These are phyloP conservation scores for Athene noctua DNA, from an alignment of 2,113 vertebrate species.

Conservation along the genomic window DNA sequence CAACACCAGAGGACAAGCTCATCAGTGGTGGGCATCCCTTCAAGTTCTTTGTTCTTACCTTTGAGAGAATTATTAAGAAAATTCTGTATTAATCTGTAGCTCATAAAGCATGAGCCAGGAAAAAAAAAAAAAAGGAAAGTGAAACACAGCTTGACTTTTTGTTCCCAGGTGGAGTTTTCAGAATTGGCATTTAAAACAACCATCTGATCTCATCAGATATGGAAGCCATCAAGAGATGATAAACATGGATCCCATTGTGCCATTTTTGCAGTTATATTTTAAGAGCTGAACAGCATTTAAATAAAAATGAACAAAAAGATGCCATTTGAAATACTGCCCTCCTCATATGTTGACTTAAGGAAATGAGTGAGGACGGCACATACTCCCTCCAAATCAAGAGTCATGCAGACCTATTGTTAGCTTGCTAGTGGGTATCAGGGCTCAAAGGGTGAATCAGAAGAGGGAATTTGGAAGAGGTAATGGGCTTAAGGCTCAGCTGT, in stretches of 20 bases:
- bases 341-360: neutral
- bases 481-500: neutral
- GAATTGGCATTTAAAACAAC: neutral
- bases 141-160: neutral
- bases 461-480: neutral
- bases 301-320: neutral
- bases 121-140: neutral
- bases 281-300: neutral
- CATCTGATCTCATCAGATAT: slow-evolving; percentile 16
- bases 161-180: neutral
- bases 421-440: neutral
- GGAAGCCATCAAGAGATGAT: neutral
- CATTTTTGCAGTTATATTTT: neutral
- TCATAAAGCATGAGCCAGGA: neutral
- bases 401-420: neutral
- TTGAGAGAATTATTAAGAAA: neutral
- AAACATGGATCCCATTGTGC: neutral
- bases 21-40: neutral
- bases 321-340: neutral
- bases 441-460: neutral
- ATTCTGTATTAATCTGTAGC: neutral
- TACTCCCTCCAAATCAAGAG: neutral
- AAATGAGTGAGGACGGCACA: neutral
- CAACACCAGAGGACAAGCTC: neutral
- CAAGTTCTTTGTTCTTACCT: neutral